Evolutionary conservation across 2,113 vertebrate genomes (phyloP).

Genomic region (Corythoichthys intestinalis): DNA sequence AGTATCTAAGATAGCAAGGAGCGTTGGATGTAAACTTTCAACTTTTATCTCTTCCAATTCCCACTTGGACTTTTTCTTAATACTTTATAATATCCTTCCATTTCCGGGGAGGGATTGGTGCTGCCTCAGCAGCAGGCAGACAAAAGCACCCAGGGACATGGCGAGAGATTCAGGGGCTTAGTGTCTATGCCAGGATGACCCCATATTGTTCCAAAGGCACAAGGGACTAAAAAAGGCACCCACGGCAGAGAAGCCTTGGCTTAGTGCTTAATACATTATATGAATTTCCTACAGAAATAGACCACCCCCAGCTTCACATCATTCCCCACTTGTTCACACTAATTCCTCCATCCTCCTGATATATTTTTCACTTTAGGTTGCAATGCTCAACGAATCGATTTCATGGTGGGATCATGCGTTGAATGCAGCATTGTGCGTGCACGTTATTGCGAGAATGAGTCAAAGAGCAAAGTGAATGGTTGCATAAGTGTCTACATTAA

Average conservation of each 20-base stretch:
- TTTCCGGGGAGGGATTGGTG: slow-evolving; percentile 45
- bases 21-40: slow-evolving; percentile 51
- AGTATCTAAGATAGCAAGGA: slow-evolving; percentile 32
- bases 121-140: slow-evolving; percentile 57
- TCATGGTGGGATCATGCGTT: slow-evolving; percentile 30
- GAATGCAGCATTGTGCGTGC: slow-evolving; percentile 18
- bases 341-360: slow-evolving; percentile 35
- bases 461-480: slow-evolving; percentile 14
- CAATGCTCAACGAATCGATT: slow-evolving; percentile 41
- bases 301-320: slow-evolving; percentile 10
- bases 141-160: slow-evolving; percentile 53
- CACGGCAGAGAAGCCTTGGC: slow-evolving; percentile 36
- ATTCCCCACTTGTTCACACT: slow-evolving; percentile 41
- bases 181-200: slow-evolving; percentile 59
- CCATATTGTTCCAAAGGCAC: slow-evolving; percentile 61
- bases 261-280: slow-evolving; percentile 63
- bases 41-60: slow-evolving; percentile 55
- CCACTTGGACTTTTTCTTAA: slow-evolving; percentile 42
- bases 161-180: slow-evolving; percentile 51
- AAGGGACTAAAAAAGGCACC: slow-evolving; percentile 48
- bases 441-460: slow-evolving; percentile 22
- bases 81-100: slow-evolving; percentile 52
- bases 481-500: neutral
- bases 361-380: slow-evolving; percentile 19
- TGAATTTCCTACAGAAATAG: slow-evolving; percentile 52